Base-by-base conservation (phyloP, 1,140 invertebrate genomes). In the Zophobas atratus region DNA sequence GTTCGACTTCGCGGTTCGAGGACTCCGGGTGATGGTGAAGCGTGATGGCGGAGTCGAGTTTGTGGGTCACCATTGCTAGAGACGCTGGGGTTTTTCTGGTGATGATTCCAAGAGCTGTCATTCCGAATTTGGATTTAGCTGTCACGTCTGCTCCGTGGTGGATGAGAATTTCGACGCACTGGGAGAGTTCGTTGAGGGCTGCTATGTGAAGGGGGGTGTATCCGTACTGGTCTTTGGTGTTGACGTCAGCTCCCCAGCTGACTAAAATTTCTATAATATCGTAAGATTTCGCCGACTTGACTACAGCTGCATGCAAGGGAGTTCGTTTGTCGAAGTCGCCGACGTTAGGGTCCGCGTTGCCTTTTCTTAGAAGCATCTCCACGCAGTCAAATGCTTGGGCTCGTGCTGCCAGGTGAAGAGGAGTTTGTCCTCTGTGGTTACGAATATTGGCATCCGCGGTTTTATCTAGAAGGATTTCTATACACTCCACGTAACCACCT, bases 191-290 rank as follows among this genome's bases (percentile, higher is more conserved):
- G 84, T 96, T 95, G 0, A 95, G 85, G 2, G 96, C 95, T 2
- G 95, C 95, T 51, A 97, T 90, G 84, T 97, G 96, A 8, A 98
- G 87, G 0, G 96, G 94, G 0, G 95, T 96, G 84, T 96, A 97
- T 0, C 96, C 96, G 82, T 96, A 96, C 77, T 94, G 93, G 82
- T 98, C 96, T 81, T 94, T 92, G 51, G 92, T 90, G 84, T 97
- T 96, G 0, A 97, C 93, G 81, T 96, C 92, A 1, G 94, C 93
- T 3, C 93, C 93, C 89, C 93, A 93, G 78, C 89, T 91, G 32
- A 95, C 91, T 1, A 95, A 86, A 0, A 90, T 90, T 82, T 94
- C 93, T 41, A 94, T 91, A 4, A 94, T 93, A 79, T 94, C 93
- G 79, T 93, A 94, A 8, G 93, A 93, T 46, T 92, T 87, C 51